Base-by-base conservation (phyloP, 1,140 invertebrate genomes). In the Caenorhabditis briggsae region DNA sequence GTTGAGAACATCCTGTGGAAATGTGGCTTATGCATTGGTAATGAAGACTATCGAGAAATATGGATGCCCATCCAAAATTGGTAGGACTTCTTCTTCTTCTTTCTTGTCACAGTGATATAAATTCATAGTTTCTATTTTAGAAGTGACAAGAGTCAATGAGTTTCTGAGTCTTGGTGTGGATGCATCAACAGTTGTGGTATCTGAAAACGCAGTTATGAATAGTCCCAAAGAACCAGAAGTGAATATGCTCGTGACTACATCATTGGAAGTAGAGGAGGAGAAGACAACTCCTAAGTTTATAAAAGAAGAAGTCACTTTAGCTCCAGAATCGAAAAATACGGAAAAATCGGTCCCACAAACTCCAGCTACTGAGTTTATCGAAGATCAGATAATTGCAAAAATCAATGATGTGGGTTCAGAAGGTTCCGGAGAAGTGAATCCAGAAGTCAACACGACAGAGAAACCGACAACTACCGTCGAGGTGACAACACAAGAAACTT, bases 21-120 rank as follows among this genome's bases (percentile, higher is more conserved):
- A n/a, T 53, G 70, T 53, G 12, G 70, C 70, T 78, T 78, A 74
- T 74, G 43, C 65, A 74, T 74, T 74, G 65, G 65, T 74, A 48
- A 74, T 74, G 65, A 74, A 74, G 43, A 18, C 65, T 48, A 74
- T 74, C 12, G 65, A 74, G n/a, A 74, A 46, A 48, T 74, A 74
- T 74, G 65, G 65, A 48, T 74, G 65, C 41, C 65, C 65, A 33
- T 46, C 41, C 1, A 74, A 74, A 48, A 74, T 74, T 74, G 65
- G 65, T 74, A 65, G 33, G 61, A 2, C 8, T 59, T n/a, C 2
- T 14, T 53, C 11, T 16, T 8, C 33, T 8, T 74, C 0, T 53
- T 16, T 8, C 33, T 8, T 74, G 2, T 18, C 70, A 74, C 70
- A 65, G 23, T 65, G 64, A 12, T n/a, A 9, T 50, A 74, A 74